phyloP scores from a whole-genome alignment of 1,140 invertebrate species.

The Aphaenogaster rudis region DNA sequence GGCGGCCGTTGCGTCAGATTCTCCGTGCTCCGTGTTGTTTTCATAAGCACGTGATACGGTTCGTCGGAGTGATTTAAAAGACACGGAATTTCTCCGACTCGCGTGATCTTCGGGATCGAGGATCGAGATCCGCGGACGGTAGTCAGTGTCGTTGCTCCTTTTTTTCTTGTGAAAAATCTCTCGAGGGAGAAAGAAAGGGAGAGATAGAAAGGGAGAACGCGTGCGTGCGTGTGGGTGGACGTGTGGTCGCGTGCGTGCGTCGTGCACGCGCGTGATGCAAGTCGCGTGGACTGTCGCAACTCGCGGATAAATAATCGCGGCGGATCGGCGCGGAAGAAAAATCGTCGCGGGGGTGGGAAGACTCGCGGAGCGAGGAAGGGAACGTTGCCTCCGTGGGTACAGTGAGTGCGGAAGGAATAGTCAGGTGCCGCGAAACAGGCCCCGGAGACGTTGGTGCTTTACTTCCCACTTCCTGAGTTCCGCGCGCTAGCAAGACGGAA shows the following conservation, averaged over 20 bases:
- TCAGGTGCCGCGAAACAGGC: constrained; percentile 25
- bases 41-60: neutral
- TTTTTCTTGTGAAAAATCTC: neutral
- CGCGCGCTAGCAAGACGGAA: neutral
- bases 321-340: neutral
- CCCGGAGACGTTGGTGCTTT: constrained; percentile 13
- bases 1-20: neutral
- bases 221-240: neutral
- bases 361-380: neutral
- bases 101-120: neutral
- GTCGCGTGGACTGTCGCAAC: constrained; percentile 26
- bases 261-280: constrained; percentile 16
- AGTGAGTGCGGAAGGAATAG: constrained; percentile 44
- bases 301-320: constrained; percentile 16
- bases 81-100: neutral
- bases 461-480: neutral
- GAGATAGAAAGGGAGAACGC: neutral
- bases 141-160: neutral
- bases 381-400: constrained; percentile 20
- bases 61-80: neutral
- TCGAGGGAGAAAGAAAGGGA: neutral
- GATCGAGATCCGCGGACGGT: neutral
- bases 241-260: constrained; percentile 5
- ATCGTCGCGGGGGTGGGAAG: constrained; percentile 25
- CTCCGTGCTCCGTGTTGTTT: neutral